Evolutionary conservation across 2,888 invertebrate species (phyloP), one percentile per base, ranked within the genome.

Genomic region (Steromphala cineraria): DNA sequence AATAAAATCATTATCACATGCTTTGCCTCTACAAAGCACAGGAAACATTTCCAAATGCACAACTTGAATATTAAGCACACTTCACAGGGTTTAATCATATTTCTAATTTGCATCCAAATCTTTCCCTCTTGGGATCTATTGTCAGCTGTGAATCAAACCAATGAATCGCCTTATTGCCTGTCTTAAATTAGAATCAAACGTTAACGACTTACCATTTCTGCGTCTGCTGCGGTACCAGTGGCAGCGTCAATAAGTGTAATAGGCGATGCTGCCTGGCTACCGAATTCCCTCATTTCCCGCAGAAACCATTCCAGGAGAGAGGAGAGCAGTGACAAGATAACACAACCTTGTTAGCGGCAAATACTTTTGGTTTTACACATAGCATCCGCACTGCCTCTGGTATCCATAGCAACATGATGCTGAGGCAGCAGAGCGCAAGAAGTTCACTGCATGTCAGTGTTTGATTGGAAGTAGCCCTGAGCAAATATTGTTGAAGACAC

Each of bases 361-460:
- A 62, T 62, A 62, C 62, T 62, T 62, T 46, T 5, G 46, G 46
- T 46, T 46, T 62, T 62, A 62, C 62, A 62, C 62, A 62, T 62
- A 62, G 28, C 62, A 62, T 24, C 62, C 15, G 28, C 28, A 62
- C 28, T 28, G 28, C 62, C 15, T 62, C 71, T 71, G 31, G 62
- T 62, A 28, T 28, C 62, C 62, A 62, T 21, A 28, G 62, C 62
- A 62, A 71, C 71, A 40, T 71, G 71, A 71, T 71, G 36, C 71
- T 17, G 13, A 17, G 17, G 40, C 36, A 71, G 71, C n/a, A n/a
- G 40, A 71, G 40, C 31, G 19, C 36, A 71, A 71, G 36, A 71
- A 71, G 19, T 71, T 71, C 40, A 36, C 36, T 71, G 28, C 21
- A 62, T 62, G 62, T 62, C 62, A 62, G 24, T 62, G 24, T 62